phyloP scores from a whole-genome alignment of 2,888 invertebrate genomes.

The Clusia tigrina region DNA sequence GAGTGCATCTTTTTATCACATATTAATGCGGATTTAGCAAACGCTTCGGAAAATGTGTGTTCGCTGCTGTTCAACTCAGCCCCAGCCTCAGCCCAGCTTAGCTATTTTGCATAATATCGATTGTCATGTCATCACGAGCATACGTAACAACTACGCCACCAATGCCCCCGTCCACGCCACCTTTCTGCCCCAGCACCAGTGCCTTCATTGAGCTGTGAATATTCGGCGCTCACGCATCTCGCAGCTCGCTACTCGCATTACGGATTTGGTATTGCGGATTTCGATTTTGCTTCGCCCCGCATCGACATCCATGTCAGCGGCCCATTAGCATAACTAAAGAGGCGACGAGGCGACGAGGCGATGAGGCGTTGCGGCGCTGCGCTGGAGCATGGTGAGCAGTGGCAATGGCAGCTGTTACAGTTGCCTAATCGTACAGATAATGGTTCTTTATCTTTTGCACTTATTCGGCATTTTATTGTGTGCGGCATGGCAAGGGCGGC shows the following conservation, averaged over 20 bases:
- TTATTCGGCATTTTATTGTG: conserved; percentile 37
- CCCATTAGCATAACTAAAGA: conserved; percentile 20
- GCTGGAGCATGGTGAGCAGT: conserved; percentile 4
- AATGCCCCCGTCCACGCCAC: not conserved
- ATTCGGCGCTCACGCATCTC: conserved; percentile 25
- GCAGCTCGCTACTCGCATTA: not conserved
- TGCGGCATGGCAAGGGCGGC: conserved; percentile 22
- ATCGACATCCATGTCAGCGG: not conserved
- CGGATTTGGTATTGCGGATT: not conserved
- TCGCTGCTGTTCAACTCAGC: conserved; percentile 10
- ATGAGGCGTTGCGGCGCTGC: not conserved
- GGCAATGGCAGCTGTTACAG: conserved; percentile 36
- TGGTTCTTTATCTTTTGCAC: conserved; percentile 42
- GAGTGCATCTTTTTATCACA: too few species aligned
- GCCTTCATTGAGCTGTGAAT: conserved; percentile 39
- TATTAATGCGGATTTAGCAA: not conserved
- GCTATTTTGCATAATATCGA: conserved; percentile 42
- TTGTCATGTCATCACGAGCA: conserved; percentile 38
- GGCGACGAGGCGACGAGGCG: not conserved
- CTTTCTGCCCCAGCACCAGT: not conserved
- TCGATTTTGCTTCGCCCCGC: not conserved
- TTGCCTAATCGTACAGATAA: conserved; percentile 44
- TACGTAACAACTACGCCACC: conserved; percentile 22
- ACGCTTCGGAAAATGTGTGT: conserved; percentile 4
- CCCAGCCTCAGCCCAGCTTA: conserved; percentile 18